Base-by-base conservation (phyloP, 2,888 invertebrate genomes). In the Orthonevra nobilis region DNA sequence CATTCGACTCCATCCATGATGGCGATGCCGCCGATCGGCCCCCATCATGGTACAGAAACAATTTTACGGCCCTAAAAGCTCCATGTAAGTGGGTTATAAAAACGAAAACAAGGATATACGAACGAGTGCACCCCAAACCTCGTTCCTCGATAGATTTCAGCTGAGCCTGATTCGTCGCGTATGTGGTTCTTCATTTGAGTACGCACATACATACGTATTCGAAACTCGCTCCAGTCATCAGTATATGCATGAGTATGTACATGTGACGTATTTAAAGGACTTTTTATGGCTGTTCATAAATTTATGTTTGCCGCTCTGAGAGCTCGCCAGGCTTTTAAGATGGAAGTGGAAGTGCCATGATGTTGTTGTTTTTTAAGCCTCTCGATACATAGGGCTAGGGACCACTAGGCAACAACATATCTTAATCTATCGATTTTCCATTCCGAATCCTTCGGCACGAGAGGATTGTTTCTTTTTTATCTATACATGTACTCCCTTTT, bases 41-140 rank as follows among this genome's bases (percentile, higher is more conserved):
- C n/a, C 46, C 40, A 50, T 56, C 48, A 40, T 6, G 34, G 50
- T 69, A 54, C 48, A 52, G 60, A 73, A 48, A 69, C 66, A 73
- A 60, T 61, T 79, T 73, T 50, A 79, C 73, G 60, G 66, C 54
- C 61, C 66, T 79, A 73, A 79, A 73, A 79, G 79, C 73, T 79
- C 52, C 61, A 68, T 68, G 73, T 79, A 79, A 79, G 79, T 73
- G 79, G 79, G 79, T 73, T 79, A 79, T 79, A 79, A 79, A 79
- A 79, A 73, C 61, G 73, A 66, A 73, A 79, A 79, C 73, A 79
- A 79, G 79, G 52, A 73, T 73, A 79, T 58, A 44, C 32, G 52
- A 44, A 38, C 17, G 48, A 30, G 7, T 26, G 48, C 15, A 48
- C 17, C 30, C 48, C 36, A 63, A 36, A 5, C 23, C 5, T 23